Evolutionary conservation across 1,140 invertebrate genomes (phyloP), one percentile per base, ranked within the genome.

Genomic region (Atta texana): DNA sequence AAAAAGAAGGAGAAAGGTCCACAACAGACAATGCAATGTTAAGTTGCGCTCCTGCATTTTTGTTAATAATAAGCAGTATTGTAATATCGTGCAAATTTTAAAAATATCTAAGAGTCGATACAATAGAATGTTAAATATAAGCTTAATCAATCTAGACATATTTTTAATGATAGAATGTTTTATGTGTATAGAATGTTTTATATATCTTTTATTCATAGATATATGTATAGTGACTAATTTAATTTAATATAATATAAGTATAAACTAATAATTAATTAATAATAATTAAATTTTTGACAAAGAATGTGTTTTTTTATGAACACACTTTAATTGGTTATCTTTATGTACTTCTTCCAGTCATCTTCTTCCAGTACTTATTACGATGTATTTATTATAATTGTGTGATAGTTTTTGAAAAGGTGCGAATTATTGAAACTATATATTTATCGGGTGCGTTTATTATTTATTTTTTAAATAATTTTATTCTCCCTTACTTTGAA

Each of bases 61-160:
- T 53, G 2, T 44, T 90, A 31, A 55, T 72, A 28, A 44, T 77
- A 72, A 85, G 31, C n/a, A 39, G 44, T 8, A 49, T 34, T 10
- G 21, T 90, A 57, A 18, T 39, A 66, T 59, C 49, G 2, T 75
- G 12, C 1, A 64, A 12, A 61, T 10, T 53, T 21, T 72, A 34
- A 24, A 44, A 61, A 31, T 68, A 59, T 74, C 57, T 2, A 75
- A 21, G 18, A 63, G 12, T n/a, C 80, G 69, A 28, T 71, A 64
- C 1, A 61, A 81, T 68, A 81, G 14, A 80, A 51, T 31, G 39
- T 3, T 57, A 75, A 18, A n/a, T 28, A 49, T 14, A 34, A 66
- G 18, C 3, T n/a, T 66, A 66, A 34, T 66, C 31, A 31, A 12
- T 6, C 4, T 61, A 5, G 12, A 61, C 28, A 61, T 12, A 3